Evolutionary conservation across 53 echinoderm and acorn worm species (phyloP).

Genomic region (Zoroaster sp.): DNA sequence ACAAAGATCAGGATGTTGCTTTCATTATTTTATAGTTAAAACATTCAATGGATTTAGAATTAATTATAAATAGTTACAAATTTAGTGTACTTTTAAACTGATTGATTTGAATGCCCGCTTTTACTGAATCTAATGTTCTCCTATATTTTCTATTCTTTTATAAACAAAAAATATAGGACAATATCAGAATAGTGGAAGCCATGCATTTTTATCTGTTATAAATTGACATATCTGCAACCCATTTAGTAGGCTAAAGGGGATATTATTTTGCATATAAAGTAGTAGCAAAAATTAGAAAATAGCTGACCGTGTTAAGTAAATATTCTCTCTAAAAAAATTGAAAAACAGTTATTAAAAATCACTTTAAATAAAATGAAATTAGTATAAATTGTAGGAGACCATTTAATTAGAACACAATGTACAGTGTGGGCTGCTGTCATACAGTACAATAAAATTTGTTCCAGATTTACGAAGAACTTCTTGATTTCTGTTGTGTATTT

Average conservation of each 20-base stretch:
- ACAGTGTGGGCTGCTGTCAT: constrained; percentile 30
- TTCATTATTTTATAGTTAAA: no score
- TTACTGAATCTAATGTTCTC: not conserved
- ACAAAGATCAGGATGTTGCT: no score
- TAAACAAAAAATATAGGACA: not conserved
- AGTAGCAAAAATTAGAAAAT: not conserved
- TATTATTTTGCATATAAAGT: not conserved
- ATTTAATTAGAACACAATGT: not conserved
- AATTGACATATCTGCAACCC: not conserved
- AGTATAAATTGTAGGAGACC: constrained; percentile 14
- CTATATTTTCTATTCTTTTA: not conserved
- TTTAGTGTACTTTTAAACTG: not conserved
- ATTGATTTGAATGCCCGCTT: not conserved
- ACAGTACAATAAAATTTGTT: constrained; percentile 22
- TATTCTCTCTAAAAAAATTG: not conserved
- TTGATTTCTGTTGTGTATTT: not conserved
- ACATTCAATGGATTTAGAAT: no score
- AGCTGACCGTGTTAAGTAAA: not conserved
- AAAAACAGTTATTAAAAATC: not conserved
- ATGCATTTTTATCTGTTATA: not conserved
- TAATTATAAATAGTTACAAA: no score
- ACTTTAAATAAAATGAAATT: not conserved
- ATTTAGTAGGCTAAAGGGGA: not conserved
- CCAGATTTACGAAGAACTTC: not conserved
- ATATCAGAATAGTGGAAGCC: not conserved